A percentile compares a stretch with the other conserved stretches of the same genome.
phyloP scores from a whole-genome alignment of 1,140 invertebrate genomes.

The Phymorhynchus buccinoides region DNA sequence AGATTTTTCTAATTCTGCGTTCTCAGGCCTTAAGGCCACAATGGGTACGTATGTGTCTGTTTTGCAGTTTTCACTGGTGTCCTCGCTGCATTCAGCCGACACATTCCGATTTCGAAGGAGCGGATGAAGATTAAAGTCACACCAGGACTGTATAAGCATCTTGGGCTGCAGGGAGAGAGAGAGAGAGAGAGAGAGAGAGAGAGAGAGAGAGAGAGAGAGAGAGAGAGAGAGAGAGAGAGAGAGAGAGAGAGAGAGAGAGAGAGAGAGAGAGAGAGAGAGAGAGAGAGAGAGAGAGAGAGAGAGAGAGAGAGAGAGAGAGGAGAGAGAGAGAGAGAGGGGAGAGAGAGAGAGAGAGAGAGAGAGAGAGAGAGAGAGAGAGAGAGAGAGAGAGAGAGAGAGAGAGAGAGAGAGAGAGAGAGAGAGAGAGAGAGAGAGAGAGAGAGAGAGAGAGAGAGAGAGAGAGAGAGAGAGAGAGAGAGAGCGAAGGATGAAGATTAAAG shows the following conservation, averaged over 20 bases:
- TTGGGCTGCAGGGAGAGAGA: neutral
- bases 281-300: neutral
- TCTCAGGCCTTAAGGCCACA: no score
- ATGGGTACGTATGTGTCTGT: no score
- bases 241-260: neutral
- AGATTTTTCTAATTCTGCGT: no score
- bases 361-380: neutral
- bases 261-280: neutral
- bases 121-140: no score
- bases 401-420: neutral
- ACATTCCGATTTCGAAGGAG: no score
- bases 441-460: neutral
- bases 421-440: neutral
- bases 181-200: neutral
- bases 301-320: neutral
- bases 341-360: neutral
- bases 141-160: no score
- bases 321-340: neutral
- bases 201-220: conserved; percentile 18
- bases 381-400: neutral
- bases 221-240: conserved; percentile 2
- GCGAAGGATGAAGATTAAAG: neutral
- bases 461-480: neutral
- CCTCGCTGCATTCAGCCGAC: no score
- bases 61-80: no score